A percentile compares a stretch with the other conserved stretches of the same genome.
These are phyloP conservation scores for Centropus unirufus DNA, from an alignment of 2,113 vertebrate genomes.

Conservation along the genomic window DNA sequence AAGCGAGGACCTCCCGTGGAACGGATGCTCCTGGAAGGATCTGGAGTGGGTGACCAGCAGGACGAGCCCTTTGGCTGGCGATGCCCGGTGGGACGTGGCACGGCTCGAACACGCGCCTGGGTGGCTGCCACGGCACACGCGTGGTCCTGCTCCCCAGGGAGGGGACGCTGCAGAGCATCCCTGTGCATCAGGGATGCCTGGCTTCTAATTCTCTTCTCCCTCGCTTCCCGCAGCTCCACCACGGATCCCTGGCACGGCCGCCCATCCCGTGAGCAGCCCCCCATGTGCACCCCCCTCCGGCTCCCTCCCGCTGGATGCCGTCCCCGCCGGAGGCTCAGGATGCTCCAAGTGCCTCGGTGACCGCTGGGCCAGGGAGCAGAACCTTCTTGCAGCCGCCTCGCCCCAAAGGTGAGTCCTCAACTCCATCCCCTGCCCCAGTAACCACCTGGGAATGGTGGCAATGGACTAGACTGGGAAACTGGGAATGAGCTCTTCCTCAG, in stretches of 20 bases:
- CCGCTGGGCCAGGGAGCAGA: background rate
- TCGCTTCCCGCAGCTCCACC: background rate
- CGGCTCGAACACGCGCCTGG: background rate
- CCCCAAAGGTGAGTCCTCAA: background rate
- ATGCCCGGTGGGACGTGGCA: background rate
- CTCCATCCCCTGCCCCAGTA: background rate
- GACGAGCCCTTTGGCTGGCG: background rate
- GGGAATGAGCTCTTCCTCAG: background rate
- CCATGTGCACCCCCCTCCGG: background rate
- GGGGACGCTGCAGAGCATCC: background rate
- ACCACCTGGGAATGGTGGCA: background rate
- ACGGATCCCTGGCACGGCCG: rapidly evolving
- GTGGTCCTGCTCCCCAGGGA: background rate
- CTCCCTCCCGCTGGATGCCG: background rate
- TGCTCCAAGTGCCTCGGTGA: background rate
- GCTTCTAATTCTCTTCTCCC: background rate
- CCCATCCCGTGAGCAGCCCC: background rate
- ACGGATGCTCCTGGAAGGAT: rapidly evolving
- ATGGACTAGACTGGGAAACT: background rate
- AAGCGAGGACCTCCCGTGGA: background rate
- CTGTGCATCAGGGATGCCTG: rapidly evolving
- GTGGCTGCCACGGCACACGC: background rate
- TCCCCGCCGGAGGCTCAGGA: background rate
- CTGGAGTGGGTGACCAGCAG: rapidly evolving
- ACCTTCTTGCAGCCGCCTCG: background rate